A percentile compares a stretch with the other conserved stretches of the same genome.
Evolutionary conservation across 1,140 invertebrate species (phyloP).

Genomic region (Hormaphis cornu): DNA sequence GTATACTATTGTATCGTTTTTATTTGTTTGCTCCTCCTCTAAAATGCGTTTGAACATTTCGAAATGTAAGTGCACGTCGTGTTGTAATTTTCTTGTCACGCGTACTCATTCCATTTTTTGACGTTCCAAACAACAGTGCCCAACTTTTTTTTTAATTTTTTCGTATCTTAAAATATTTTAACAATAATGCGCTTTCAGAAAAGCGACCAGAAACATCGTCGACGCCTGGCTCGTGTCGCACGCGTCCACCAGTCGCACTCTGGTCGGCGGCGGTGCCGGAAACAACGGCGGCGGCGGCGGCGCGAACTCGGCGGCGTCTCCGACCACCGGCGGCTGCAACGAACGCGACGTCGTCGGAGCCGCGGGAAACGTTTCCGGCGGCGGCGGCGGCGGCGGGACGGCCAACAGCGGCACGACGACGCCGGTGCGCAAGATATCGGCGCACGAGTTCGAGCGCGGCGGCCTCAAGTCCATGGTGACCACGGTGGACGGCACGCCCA

Average conservation of each 20-base stretch:
- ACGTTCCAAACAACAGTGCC: too few relatives aligned
- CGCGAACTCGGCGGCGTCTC: slow-evolving; percentile 6
- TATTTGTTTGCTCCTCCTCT: too few relatives aligned
- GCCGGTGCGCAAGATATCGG: slow-evolving; percentile 88
- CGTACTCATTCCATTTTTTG: too few relatives aligned
- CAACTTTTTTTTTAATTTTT: not conserved
- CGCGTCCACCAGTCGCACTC: slow-evolving; percentile 52
- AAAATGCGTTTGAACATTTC: too few relatives aligned
- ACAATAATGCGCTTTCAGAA: slow-evolving; percentile 50
- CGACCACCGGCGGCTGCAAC: not conserved
- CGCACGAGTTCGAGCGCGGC: slow-evolving; percentile 87
- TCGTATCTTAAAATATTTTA: not conserved
- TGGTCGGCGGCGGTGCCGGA: slow-evolving; percentile 20
- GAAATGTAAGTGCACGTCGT: too few relatives aligned
- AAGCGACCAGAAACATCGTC: slow-evolving; percentile 81
- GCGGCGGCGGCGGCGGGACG: slow-evolving; percentile 43
- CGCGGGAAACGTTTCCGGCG: not conserved
- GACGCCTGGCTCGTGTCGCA: slow-evolving; percentile 85
- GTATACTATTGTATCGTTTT: too few relatives aligned
- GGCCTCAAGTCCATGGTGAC: slow-evolving; percentile 85
- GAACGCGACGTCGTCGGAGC: not conserved
- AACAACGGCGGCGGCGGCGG: slow-evolving; percentile 36
- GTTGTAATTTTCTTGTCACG: too few relatives aligned
- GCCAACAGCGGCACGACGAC: slow-evolving; percentile 66
- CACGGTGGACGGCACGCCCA: slow-evolving; percentile 80